phyloP scores from a whole-genome alignment of 1,140 invertebrate species.

The Pseudobourletiella spinata region DNA sequence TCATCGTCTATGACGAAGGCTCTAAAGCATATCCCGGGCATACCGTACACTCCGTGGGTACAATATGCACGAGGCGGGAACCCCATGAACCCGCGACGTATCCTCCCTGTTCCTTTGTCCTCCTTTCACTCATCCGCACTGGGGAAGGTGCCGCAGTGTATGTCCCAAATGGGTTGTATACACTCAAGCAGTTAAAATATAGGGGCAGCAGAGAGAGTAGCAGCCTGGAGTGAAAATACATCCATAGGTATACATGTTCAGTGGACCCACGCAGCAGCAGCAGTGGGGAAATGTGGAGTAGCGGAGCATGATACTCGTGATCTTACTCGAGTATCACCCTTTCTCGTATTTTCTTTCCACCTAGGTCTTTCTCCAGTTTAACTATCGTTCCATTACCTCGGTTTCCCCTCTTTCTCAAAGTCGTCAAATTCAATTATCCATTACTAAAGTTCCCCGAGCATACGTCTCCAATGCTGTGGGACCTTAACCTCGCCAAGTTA shows the following conservation, averaged over 20 bases:
- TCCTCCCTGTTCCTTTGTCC: too few relatives aligned
- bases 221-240: too few relatives aligned
- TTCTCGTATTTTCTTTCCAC: background rate
- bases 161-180: too few relatives aligned
- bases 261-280: too few relatives aligned
- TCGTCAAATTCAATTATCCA: slow-evolving; percentile 7
- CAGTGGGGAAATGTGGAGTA: background rate
- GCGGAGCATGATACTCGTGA: background rate
- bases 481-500: background rate
- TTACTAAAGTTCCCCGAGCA: background rate
- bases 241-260: too few relatives aligned
- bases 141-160: too few relatives aligned
- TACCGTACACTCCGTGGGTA: background rate
- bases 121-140: too few relatives aligned
- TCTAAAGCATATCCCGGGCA: too few relatives aligned
- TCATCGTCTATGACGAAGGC: background rate
- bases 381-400: background rate
- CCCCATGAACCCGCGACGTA: too few relatives aligned
- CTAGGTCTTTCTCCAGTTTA: background rate
- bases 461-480: background rate
- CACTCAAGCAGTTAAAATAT: too few relatives aligned
- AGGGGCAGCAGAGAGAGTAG: too few relatives aligned
- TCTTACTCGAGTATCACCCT: background rate
- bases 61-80: too few relatives aligned
- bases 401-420: background rate